Evolutionary conservation across 2,888 invertebrate species (phyloP).

Genomic region (Platycnemis pennipes): DNA sequence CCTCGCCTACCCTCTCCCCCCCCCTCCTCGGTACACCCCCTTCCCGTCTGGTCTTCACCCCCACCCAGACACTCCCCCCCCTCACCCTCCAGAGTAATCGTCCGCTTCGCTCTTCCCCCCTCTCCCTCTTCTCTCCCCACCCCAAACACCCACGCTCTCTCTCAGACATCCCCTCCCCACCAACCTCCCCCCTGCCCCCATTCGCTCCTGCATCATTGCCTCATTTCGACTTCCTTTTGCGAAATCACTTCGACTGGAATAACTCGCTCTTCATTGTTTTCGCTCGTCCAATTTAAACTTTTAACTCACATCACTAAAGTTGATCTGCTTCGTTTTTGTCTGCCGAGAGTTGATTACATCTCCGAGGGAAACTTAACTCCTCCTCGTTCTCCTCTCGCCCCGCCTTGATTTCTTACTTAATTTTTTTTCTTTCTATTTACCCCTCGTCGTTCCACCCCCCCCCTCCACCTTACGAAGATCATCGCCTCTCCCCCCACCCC

Average conservation of each 20-base stretch:
- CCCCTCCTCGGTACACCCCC: background rate
- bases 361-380: conserved; percentile 48
- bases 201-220: conserved; percentile 59
- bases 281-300: conserved; percentile 67
- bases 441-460: background rate
- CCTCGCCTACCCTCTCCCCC: background rate
- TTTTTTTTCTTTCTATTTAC: background rate
- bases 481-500: background rate
- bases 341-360: conserved; percentile 65
- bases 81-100: background rate
- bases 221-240: conserved; percentile 60
- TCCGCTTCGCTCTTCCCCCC: background rate
- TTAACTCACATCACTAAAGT: conserved; percentile 64
- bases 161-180: background rate
- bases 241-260: conserved; percentile 61
- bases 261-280: conserved; percentile 64
- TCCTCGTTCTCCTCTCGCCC: background rate
- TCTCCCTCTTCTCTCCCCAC: background rate
- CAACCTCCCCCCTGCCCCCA: background rate
- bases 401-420: background rate
- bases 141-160: background rate
- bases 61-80: background rate
- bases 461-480: background rate
- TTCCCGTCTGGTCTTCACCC: background rate
- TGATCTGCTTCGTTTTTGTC: conserved; percentile 64